Evolutionary conservation across 64 coral and sea anemone genomes (phyloP), one percentile per base, ranked within the genome.

Genomic region (Catalaphyllia jardinei): DNA sequence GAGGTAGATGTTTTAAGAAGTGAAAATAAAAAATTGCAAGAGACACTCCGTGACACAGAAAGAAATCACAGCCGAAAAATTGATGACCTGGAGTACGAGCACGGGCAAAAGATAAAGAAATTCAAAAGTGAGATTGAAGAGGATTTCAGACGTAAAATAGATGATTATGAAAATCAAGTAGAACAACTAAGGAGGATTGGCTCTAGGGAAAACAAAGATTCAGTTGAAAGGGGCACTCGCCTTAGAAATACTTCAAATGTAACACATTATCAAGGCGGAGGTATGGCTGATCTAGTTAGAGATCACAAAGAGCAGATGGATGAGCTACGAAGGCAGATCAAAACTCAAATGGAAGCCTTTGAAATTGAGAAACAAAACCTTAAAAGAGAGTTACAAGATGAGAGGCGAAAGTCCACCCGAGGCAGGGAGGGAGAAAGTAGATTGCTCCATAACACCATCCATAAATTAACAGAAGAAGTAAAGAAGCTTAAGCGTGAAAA

Each of bases 401-500:
- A 74, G 71, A 86, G 71, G 61, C 31, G 33, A 59, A 76, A 29
- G 13, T 31, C 10, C 16, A 29, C 20, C 25, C 31, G 71, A 29
- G 22, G 22, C 16, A 59, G 35, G 29, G 72, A 75, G 16, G 46
- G 42, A 0, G 74, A 88, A 17, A 25, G 46, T 19, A n/a, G 3
- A 76, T 16, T 35, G 8, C 71, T 75, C 60, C 86, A 74, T 5
- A 76, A 57, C 72, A 75, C 50, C 7, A 20, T 87, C 0, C 74
- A 79, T 16, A 86, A 65, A 22, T 46, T 87, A 1, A 92, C 75
- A 13, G 75, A 72, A 24, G 82, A 92, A 78, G 13, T 92, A 10
- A 84, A 92, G 31, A 78, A 62, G 62, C 60, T 92, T 1, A 92
- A 77, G 25, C 82, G 77, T 8, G 90, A 92, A 71, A 92, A 39